Percentiles rank a stretch among this genome's conserved stretches.
Evolutionary conservation across 1,140 invertebrate genomes (phyloP).

Genomic region (Mycetomoellerius zeteki): DNA sequence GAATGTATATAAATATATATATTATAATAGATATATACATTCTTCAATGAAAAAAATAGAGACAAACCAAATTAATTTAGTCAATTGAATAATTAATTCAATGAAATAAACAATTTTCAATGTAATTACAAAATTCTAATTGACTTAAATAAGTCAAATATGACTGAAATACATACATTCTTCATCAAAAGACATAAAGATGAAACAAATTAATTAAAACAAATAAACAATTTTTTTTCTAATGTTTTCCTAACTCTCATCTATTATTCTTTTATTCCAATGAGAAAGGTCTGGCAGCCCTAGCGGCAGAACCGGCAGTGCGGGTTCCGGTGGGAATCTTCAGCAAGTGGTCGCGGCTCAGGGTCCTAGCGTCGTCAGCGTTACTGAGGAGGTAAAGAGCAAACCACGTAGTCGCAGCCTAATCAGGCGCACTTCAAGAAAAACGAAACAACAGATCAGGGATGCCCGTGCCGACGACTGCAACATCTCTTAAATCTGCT

Average conservation of each 20-base stretch:
- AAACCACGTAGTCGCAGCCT: constrained; percentile 92
- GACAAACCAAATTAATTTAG: too few species aligned
- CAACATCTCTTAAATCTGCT: constrained; percentile 89
- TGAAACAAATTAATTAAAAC: too few species aligned
- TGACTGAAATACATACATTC: too few species aligned
- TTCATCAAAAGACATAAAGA: too few species aligned
- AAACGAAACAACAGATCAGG: constrained; percentile 93
- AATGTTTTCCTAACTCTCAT: neutral
- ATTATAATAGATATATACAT: too few species aligned
- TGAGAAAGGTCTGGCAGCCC: constrained; percentile 78
- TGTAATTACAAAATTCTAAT: too few species aligned
- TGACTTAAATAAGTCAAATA: too few species aligned
- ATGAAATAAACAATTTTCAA: too few species aligned
- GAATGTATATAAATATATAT: too few species aligned
- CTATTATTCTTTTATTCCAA: constrained; percentile 34
- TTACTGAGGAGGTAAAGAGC: constrained; percentile 84
- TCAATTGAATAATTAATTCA: too few species aligned
- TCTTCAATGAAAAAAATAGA: too few species aligned
- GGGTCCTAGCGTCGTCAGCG: constrained; percentile 81
- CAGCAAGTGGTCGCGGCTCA: constrained; percentile 83
- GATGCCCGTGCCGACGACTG: constrained; percentile 91
- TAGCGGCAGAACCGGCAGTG: constrained; percentile 75
- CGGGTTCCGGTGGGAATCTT: constrained; percentile 80
- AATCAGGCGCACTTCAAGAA: constrained; percentile 92
- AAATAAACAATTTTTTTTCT: too few species aligned